Evolutionary conservation across 2,113 vertebrate genomes (phyloP).

Genomic region (Myodes glareolus): DNA sequence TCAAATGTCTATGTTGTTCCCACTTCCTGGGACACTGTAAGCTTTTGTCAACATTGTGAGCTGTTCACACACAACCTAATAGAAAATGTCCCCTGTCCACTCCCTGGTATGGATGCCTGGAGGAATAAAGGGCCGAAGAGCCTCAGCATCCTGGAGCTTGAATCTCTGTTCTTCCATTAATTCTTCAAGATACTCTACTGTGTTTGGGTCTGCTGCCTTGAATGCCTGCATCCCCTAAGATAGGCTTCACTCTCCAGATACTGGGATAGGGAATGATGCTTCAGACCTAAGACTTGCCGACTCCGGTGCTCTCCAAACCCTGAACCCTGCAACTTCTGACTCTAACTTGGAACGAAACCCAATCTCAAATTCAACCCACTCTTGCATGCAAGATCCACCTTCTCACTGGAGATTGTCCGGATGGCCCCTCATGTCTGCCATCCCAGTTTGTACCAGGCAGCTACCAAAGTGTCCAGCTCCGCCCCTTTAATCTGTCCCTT

Average conservation of each 20-base stretch:
- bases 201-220: background rate
- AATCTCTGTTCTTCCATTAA: background rate
- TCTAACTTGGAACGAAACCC: background rate
- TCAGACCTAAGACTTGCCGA: background rate
- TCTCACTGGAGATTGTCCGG: background rate
- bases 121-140: background rate
- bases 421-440: background rate
- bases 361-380: background rate
- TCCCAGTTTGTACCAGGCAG: background rate
- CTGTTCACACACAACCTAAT: background rate
- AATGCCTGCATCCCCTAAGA: background rate
- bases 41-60: conserved; percentile 24
- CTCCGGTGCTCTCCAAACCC: background rate
- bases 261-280: background rate
- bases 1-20: conserved; percentile 65
- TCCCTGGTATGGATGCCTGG: background rate
- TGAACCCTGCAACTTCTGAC: background rate
- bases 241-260: background rate
- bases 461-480: background rate
- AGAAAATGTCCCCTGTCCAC: conserved; percentile 7
- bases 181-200: conserved; percentile 10
- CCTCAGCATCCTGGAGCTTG: background rate
- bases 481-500: background rate
- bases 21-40: conserved; percentile 48
- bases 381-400: background rate